Percentiles rank a stretch among this genome's conserved stretches.
phyloP scores from a whole-genome alignment of 2,113 vertebrate genomes.

The Dromiciops gliroides region DNA sequence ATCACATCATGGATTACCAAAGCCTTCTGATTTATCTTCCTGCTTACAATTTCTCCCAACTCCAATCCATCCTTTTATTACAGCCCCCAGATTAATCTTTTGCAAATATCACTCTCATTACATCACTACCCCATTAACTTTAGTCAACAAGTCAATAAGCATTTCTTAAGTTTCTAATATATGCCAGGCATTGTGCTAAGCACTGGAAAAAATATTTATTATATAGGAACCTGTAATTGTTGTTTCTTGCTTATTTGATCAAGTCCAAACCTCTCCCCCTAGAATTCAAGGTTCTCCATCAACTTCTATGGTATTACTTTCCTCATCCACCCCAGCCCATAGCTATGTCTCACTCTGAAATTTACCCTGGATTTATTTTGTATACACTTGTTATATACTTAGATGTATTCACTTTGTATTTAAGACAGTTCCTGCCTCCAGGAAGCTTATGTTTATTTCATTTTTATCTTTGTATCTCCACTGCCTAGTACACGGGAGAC shows the following conservation, averaged over 20 bases:
- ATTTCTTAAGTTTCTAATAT: not conserved
- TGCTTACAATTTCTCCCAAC: not conserved
- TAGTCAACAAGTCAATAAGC: not conserved
- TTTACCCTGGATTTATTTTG: not conserved
- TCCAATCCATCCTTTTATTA: not conserved
- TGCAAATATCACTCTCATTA: not conserved
- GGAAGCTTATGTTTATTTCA: not conserved
- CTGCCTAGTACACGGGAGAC: not conserved
- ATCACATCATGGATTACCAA: not conserved
- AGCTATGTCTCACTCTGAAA: not conserved
- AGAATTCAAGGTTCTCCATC: not conserved
- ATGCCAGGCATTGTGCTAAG: not conserved
- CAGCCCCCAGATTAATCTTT: not conserved
- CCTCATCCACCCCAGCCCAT: not conserved
- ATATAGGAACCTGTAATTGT: not conserved
- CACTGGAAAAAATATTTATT: not conserved
- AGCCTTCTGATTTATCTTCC: not conserved
- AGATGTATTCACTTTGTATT: not conserved
- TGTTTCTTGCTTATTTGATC: not conserved
- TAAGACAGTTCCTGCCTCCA: not conserved
- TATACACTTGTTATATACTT: not conserved
- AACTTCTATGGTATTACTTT: not conserved
- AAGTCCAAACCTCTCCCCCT: not conserved
- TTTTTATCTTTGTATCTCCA: not conserved
- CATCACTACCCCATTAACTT: not conserved